These are phyloP conservation scores for Pantherophis alleghaniensis DNA, from an alignment of 2,797 vertebrate species.

Conservation along the genomic window DNA sequence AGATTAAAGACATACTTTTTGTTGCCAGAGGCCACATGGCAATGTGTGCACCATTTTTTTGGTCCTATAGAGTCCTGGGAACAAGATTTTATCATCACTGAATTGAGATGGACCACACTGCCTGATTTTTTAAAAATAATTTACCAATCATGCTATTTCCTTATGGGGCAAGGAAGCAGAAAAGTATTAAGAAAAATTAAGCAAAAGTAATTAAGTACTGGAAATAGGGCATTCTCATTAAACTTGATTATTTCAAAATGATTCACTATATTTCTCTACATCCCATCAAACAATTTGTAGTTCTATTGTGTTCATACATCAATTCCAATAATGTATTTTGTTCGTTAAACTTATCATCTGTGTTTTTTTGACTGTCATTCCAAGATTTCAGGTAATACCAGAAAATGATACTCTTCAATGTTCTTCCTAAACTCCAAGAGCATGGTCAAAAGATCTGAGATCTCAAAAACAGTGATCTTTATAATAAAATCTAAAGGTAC, in stretches of 20 bases:
- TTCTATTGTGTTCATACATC: not conserved
- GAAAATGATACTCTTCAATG: not conserved
- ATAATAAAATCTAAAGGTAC: not conserved
- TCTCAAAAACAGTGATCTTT: not conserved
- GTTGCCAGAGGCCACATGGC: not conserved
- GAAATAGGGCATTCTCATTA: not conserved
- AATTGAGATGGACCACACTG: not conserved
- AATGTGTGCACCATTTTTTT: not conserved
- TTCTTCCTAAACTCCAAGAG: not conserved
- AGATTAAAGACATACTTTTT: not conserved
- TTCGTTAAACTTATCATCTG: not conserved
- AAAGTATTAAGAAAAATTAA: not conserved
- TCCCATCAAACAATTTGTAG: not conserved
- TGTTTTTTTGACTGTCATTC: not conserved
- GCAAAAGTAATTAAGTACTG: not conserved
- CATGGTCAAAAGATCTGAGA: not conserved
- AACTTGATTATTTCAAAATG: not conserved
- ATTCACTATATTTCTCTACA: not conserved
- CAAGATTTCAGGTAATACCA: not conserved
- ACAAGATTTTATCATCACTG: not conserved
- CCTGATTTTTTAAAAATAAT: not conserved
- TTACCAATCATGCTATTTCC: not conserved
- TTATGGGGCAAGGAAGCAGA: not conserved
- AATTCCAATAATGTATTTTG: not conserved
- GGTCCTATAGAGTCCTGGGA: not conserved